Conservation (phyloP, 2,113 vertebrate genomes). For the Corydoras sp. region DNA sequence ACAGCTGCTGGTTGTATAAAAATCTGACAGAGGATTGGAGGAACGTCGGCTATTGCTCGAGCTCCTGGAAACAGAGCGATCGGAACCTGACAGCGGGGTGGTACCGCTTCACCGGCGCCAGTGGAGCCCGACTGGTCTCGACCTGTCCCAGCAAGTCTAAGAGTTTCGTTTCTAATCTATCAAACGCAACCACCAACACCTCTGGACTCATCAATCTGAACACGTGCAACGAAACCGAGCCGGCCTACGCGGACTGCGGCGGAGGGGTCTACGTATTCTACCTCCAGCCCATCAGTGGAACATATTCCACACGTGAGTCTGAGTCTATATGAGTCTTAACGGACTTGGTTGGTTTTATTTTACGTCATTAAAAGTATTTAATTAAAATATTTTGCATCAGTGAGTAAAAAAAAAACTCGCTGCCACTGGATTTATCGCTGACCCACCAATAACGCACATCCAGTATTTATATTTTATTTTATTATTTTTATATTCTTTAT, state of each 20-base stretch:
- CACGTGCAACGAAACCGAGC: background rate
- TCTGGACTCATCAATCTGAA: background rate
- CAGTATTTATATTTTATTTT: too few relatives aligned
- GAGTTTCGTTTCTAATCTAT: too few relatives aligned
- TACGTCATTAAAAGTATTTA: too few relatives aligned
- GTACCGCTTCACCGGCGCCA: background rate
- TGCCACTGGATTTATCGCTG: too few relatives aligned
- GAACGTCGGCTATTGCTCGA: conserved; percentile 5
- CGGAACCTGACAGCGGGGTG: background rate
- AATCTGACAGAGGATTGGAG: background rate
- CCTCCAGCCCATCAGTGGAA: background rate
- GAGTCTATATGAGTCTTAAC: too few relatives aligned
- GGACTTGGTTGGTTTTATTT: too few relatives aligned
- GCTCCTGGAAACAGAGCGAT: background rate
- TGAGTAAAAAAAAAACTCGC: too few relatives aligned
- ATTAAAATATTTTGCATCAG: too few relatives aligned
- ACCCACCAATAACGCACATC: too few relatives aligned
- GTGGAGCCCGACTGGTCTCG: background rate
- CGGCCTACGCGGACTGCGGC: background rate
- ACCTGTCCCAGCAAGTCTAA: background rate
- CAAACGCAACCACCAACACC: too few relatives aligned
- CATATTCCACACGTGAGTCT: conserved; percentile 12
- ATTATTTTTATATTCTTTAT: too few relatives aligned
- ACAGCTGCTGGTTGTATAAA: background rate
- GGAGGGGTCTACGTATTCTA: background rate